Evolutionary conservation across 2,888 invertebrate genomes (phyloP).

Genomic region (Pristionchus mayeri): DNA sequence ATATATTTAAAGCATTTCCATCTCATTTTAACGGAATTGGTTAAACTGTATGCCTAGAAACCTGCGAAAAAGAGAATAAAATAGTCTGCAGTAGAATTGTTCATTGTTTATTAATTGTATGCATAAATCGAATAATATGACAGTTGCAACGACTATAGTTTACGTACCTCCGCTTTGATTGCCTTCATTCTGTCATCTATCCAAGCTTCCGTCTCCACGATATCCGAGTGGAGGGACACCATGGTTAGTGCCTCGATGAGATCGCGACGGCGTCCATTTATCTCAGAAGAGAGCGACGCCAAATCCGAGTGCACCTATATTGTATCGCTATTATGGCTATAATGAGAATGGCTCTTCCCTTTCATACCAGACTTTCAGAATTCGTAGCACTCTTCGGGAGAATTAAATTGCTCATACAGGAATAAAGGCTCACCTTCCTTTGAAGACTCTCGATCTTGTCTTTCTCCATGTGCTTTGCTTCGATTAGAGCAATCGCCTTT

Average conservation of each 20-base stretch:
- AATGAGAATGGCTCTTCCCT: too few relatives aligned
- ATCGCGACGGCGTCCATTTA: constrained; percentile 82
- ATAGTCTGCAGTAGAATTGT: too few relatives aligned
- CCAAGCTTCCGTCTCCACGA: constrained; percentile 81
- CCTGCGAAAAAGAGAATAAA: too few relatives aligned
- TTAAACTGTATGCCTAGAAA: too few relatives aligned
- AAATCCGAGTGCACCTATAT: constrained; percentile 63
- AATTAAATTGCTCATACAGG: too few relatives aligned
- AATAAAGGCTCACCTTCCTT: constrained; percentile 47
- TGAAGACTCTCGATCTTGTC: constrained; percentile 60
- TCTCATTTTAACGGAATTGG: too few relatives aligned
- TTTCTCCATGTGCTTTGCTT: constrained; percentile 87
- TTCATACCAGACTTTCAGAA: too few relatives aligned
- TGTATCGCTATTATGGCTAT: too few relatives aligned
- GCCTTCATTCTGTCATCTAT: constrained; percentile 78
- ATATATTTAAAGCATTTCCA: too few relatives aligned
- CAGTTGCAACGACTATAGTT: too few relatives aligned
- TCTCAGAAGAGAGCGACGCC: constrained; percentile 81
- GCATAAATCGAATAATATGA: too few relatives aligned
- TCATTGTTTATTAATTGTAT: constrained; percentile 57
- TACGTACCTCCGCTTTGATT: constrained; percentile 78
- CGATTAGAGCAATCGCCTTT: constrained; percentile 82
- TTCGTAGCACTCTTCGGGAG: too few relatives aligned
- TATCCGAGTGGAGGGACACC: constrained; percentile 92
- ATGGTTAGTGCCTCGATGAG: constrained; percentile 88